Evolutionary conservation across 2,797 vertebrate genomes (phyloP).

Genomic region (Chiloscyllium punctatum): DNA sequence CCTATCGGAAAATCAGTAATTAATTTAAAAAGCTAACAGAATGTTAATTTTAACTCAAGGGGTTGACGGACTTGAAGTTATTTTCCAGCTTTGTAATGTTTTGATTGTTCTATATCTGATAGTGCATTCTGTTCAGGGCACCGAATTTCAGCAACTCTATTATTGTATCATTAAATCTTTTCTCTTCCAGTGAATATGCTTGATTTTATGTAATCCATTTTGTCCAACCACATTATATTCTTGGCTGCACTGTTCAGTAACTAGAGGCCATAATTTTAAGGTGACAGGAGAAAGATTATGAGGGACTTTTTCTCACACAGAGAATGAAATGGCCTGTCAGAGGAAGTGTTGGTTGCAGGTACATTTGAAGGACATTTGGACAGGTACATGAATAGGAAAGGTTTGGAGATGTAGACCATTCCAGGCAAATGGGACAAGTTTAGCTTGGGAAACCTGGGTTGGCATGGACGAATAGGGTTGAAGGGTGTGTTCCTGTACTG

Average conservation of each 20-base stretch:
- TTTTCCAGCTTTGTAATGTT: background rate
- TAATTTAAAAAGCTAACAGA: background rate
- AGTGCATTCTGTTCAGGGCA: background rate
- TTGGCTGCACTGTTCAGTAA: background rate
- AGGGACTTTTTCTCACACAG: too few species aligned
- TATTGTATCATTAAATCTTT: background rate
- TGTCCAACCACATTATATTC: background rate
- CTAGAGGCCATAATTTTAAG: too few species aligned
- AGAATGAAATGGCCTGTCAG: too few species aligned
- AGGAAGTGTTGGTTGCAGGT: too few species aligned
- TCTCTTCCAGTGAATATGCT: background rate
- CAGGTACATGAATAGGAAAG: too few species aligned
- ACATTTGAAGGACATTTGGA: too few species aligned
- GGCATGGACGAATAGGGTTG: too few species aligned
- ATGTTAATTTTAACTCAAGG: background rate
- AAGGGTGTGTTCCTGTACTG: too few species aligned
- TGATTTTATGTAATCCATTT: background rate
- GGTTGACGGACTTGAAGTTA: background rate
- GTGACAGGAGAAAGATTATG: too few species aligned
- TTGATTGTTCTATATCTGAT: background rate
- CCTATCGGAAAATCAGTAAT: background rate
- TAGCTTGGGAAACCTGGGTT: too few species aligned
- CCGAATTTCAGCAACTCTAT: background rate
- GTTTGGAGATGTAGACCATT: too few species aligned
- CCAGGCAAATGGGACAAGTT: too few species aligned